Base-by-base conservation (phyloP, 2,797 vertebrate species). In the Urosaurus nigricauda region DNA sequence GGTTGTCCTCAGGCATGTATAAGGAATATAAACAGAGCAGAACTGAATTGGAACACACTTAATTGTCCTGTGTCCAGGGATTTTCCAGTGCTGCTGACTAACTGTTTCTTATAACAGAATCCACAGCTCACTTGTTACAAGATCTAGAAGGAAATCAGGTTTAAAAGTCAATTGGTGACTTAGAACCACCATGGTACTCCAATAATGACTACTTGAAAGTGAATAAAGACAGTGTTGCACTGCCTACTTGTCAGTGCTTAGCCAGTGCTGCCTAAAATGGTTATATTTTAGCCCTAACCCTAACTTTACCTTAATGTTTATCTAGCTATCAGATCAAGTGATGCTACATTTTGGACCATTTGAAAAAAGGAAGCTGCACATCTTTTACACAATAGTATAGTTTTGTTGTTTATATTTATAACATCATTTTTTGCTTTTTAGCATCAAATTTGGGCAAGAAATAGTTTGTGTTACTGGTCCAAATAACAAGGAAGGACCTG, bases 401-500 rank as follows among this genome's bases (percentile, higher is more conserved):
- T 78, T 56, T 43, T 12, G 63, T 70, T 53, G 32, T 14, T 29
- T 65, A 32, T 68, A 68, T 73, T 86, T 58, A 35, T 65, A 73
- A 88, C n/a, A 60, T n/a, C 14, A 13, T 56, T 56, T 56, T n/a
- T 5, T n/a, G 60, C 1, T 60, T 32, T 24, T 37, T 92, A 98
- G 97, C 82, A 96, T 85, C 5, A 87, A 92, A 88, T 98, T 97
- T 92, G 97, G 96, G 91, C 94, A 93, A 0, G 81, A 96, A 90
- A 96, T 98, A 0, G n/a, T 97, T 79, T 98, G 97, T 56, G 0
- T 97, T 91, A 98, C 97, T 2, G 97, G 97, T 91, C 88, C 90
- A 73, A 96, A 96, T 79, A 82, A 14, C 2, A 73, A 88, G 35
- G 87, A 91, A 63, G 96, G 93, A 24, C 2, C 56, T 73, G 93